Percentiles rank a stretch among this genome's conserved stretches.
These are phyloP conservation scores for Drosophila littoralis DNA, from an alignment of 1,140 invertebrate genomes.

Conservation along the genomic window DNA sequence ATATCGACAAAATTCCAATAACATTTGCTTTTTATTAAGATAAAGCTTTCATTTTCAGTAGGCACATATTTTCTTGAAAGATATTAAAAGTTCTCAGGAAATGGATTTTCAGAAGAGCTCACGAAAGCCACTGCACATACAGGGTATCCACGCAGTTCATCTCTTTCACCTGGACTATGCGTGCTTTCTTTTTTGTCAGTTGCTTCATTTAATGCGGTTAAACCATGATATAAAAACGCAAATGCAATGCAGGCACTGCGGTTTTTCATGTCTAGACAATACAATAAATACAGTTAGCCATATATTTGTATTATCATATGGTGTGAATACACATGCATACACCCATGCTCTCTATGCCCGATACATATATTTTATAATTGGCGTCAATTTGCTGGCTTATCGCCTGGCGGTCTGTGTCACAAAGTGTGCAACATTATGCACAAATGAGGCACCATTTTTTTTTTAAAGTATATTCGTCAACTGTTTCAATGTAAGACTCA, in stretches of 20 bases:
- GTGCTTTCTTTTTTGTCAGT: constrained; percentile 36
- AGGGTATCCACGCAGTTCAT: neutral
- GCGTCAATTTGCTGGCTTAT: constrained; percentile 61
- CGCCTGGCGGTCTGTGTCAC: constrained; percentile 9
- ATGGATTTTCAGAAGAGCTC: too few relatives aligned
- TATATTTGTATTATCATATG: constrained; percentile 77
- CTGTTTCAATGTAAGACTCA: neutral
- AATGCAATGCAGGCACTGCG: constrained; percentile 77
- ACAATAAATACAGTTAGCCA: constrained; percentile 80
- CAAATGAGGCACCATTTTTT: constrained; percentile 26
- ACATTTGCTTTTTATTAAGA: too few relatives aligned
- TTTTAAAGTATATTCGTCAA: constrained; percentile 5
- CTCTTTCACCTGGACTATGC: neutral
- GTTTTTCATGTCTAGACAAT: constrained; percentile 80
- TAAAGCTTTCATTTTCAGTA: too few relatives aligned
- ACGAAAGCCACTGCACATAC: neutral
- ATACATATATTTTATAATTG: constrained; percentile 56
- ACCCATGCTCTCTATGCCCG: constrained; percentile 10
- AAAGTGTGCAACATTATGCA: constrained; percentile 36
- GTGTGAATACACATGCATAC: constrained; percentile 4
- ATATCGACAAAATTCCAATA: too few relatives aligned
- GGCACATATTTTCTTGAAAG: too few relatives aligned
- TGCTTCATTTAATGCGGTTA: constrained; percentile 72
- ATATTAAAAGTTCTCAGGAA: too few relatives aligned
- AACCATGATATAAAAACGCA: constrained; percentile 55